Evolutionary conservation across 30 jellyfish, hydroid and myxozoan genomes (phyloP), one percentile per base, ranked within the genome.

Genomic region (Hydractinia symbiolongicarpus): DNA sequence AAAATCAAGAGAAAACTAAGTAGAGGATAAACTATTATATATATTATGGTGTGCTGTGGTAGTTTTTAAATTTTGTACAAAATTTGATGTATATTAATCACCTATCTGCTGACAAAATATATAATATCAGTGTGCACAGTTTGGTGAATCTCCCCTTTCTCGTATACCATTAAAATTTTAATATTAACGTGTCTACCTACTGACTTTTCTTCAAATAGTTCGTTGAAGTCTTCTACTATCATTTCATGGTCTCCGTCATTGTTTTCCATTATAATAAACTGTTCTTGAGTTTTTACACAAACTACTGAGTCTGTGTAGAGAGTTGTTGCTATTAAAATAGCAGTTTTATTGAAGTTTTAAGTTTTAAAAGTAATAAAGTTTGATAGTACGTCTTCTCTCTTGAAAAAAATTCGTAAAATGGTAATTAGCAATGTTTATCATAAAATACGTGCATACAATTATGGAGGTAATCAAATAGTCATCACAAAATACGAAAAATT

Each of bases 241-340:
- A 58, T 58, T 58, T 13, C 2, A 30, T 30, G 44, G 44, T 30
- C 44, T 30, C 44, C 44, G 44, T 30, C 44, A 30, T 30, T 30
- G 44, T 30, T 58, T 58, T 58, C 19, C 69, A 58, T 58, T 58
- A 58, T 58, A 58, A 58, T 58, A 58, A 58, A 58, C 19, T 11
- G 15, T 58, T 58, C 69, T 58, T 58, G 17, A 58, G 69, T 58
- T 58, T 58, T 58, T 58, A 58, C 69, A 16, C 69, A 58, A 58
- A 58, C 69, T 58, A 58, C 69, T 16, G 69, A 58, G 69, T 58
- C 69, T 58, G 69, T 58, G 69, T 58, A 58, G 69, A 58, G 15
- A 16, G 15, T 58, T 58, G 69, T 58, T 58, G 69, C 69, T 58
- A 58, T 58, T 58, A 58, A 58, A 58, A 58, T 58, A 58, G 69